Evolutionary conservation across 1,140 invertebrate genomes (phyloP).

Genomic region (Drosophila subobscura): DNA sequence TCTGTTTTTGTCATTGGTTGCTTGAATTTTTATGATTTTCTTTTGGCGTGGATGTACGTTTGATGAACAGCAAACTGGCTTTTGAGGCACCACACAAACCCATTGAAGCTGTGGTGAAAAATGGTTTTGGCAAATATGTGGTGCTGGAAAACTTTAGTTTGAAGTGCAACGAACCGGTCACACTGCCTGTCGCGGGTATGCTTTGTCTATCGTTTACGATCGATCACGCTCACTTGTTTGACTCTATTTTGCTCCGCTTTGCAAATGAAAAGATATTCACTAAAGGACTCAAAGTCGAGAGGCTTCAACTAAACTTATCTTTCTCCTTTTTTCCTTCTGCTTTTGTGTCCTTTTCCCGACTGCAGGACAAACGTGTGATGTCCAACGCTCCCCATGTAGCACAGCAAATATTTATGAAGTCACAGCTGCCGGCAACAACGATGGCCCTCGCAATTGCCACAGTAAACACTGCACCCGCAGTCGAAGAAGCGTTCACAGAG

Average conservation of each 20-base stretch:
- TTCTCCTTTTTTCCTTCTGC: conserved; percentile 9
- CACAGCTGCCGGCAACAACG: conserved; percentile 45
- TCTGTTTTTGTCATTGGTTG: too few species aligned
- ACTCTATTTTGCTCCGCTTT: conserved; percentile 56
- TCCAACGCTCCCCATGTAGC: conserved; percentile 56
- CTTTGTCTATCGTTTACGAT: conserved; percentile 3
- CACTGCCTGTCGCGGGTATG: conserved; percentile 30
- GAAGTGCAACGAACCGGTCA: conserved; percentile 8
- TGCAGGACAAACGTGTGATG: conserved; percentile 84
- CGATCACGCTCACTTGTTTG: conserved; percentile 32
- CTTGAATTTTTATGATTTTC: too few species aligned
- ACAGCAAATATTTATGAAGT: conserved; percentile 78
- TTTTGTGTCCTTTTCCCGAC: conserved; percentile 32
- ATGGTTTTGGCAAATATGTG: background rate
- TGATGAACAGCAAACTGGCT: too few species aligned
- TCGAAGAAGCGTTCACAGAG: conserved; percentile 6
- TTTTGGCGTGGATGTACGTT: too few species aligned
- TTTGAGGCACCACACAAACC: too few species aligned
- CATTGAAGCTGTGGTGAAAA: background rate
- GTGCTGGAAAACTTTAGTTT: conserved; percentile 3
- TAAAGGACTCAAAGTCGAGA: conserved; percentile 24
- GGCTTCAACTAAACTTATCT: conserved; percentile 20
- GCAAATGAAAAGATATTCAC: conserved; percentile 49
- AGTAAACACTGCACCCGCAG: conserved; percentile 14
- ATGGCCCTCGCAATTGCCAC: conserved; percentile 23